Base-by-base conservation (phyloP, 2,797 vertebrate genomes). In the Leptatherina wallacei region DNA sequence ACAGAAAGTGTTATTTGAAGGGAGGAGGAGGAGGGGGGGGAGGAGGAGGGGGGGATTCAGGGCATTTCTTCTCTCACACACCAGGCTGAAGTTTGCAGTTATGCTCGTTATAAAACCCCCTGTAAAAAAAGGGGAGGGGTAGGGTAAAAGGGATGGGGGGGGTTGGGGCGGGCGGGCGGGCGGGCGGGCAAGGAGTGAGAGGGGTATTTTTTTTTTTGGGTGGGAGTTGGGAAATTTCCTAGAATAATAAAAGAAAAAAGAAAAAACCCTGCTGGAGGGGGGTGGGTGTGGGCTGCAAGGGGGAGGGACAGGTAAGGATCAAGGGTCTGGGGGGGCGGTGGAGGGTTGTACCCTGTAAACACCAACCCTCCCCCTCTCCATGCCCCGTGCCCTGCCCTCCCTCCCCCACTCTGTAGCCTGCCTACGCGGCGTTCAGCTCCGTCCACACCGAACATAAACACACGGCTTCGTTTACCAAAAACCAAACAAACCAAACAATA, bases 351-450 rank as follows among this genome's bases (percentile, higher is more conserved):
- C 80, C 89, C 85, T 69, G 80, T 88, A 82, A 91, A 78, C 40
- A 63, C 75, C 79, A 78, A 66, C 78, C 77, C 71, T 42, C 69
- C 75, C 27, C 85, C 80, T 78, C 71, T 63, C 81, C 68, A 20
- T 44, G 27, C 40, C 84, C 89, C 80, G 24, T 29, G 54, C 74
- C 85, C 83, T 51, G 63, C 76, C 79, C 79, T 75, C 85, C 83
- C 78, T 69, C 58, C 81, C 78, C 78, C 68, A 76, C 81, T 68
- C 87, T 85, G 88, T 79, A 83, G 86, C 85, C 91, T 84, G 90
- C 90, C 90, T 91, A 92, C 92, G 87, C 88, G 88, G 93, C 90
- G 89, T 94, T 95, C 92, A 93, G 92, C 91, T 89, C 88, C 92
- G 93, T 95, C 93, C 93, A 93, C 91, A 94, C 85, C 87, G 89